Conservation (phyloP, 2,888 invertebrate species). For the Idaea biselata region DNA sequence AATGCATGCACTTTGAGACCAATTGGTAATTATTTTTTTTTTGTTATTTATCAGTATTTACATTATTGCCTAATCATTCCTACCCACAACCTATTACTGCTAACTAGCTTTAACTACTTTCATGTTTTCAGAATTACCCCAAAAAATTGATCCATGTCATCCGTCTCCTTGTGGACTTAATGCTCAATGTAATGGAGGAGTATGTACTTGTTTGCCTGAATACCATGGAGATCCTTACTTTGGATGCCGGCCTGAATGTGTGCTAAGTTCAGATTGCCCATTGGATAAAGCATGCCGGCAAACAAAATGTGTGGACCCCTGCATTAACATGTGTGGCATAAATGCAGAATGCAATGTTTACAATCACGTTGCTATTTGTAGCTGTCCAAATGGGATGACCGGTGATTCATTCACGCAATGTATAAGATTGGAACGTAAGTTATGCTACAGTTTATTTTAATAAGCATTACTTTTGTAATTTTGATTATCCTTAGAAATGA, state of each 20-base stretch:
- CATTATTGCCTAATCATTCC: background rate
- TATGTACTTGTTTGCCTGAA: conserved; percentile 87
- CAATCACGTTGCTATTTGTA: conserved; percentile 84
- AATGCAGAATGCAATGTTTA: conserved; percentile 89
- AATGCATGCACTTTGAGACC: conserved; percentile 82
- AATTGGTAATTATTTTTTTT: conserved; percentile 45
- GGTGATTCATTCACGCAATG: conserved; percentile 88
- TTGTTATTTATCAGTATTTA: background rate
- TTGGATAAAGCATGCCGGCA: conserved; percentile 87
- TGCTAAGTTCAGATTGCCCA: conserved; percentile 89
- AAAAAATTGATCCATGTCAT: conserved; percentile 83
- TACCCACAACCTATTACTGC: conserved; percentile 7
- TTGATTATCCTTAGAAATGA: background rate
- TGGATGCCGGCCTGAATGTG: conserved; percentile 90
- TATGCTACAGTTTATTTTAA: conserved; percentile 4
- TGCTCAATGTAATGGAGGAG: conserved; percentile 85
- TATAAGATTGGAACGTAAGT: conserved; percentile 79
- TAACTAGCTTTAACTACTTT: conserved; percentile 8
- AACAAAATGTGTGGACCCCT: conserved; percentile 92
- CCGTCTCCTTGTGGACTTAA: conserved; percentile 90
- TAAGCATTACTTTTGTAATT: background rate
- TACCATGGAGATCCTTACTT: conserved; percentile 89
- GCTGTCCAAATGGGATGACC: conserved; percentile 82
- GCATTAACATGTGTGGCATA: conserved; percentile 89
- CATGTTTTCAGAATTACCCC: conserved; percentile 54